Evolutionary conservation across 1,140 invertebrate genomes (phyloP).

Genomic region (Drosophila pandora): DNA sequence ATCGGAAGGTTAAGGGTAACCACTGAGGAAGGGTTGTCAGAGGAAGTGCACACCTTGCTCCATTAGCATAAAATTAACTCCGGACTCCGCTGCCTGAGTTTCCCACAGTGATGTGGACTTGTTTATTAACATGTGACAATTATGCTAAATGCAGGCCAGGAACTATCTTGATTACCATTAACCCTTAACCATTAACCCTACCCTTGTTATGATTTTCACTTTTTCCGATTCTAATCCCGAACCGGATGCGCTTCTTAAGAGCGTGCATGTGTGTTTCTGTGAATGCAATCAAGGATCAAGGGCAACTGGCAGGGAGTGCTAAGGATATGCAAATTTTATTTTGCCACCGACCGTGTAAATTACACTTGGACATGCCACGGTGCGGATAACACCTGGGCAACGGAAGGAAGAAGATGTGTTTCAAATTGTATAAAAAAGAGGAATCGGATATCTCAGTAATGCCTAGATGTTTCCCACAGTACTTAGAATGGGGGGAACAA

Average conservation of each 20-base stretch:
- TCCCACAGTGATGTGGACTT: conserved; percentile 63
- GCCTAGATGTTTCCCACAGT: conserved; percentile 59
- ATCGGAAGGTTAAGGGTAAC: background rate
- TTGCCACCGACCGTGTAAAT: conserved; percentile 53
- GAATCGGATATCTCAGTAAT: conserved; percentile 14
- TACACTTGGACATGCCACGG: conserved; percentile 55
- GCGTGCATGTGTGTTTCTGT: background rate
- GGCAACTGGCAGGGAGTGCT: conserved; percentile 16
- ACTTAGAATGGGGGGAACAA: conserved; percentile 11
- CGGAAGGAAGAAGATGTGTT: conserved; percentile 46
- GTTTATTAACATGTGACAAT: conserved; percentile 77
- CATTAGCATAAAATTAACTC: conserved; percentile 74
- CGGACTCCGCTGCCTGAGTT: conserved; percentile 14
- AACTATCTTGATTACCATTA: conserved; percentile 40
- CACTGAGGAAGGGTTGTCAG: conserved; percentile 40
- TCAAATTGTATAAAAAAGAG: background rate
- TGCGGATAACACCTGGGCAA: conserved; percentile 62
- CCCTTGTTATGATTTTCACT: conserved; percentile 42
- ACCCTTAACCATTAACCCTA: conserved; percentile 30
- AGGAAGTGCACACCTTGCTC: conserved; percentile 76
- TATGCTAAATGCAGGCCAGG: conserved; percentile 52
- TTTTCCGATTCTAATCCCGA: conserved; percentile 40
- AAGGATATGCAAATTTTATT: conserved; percentile 63
- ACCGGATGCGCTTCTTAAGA: conserved; percentile 47
- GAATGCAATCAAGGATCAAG: conserved; percentile 47